Evolutionary conservation across 2,888 invertebrate species (phyloP).

Genomic region (Euphydryas editha): DNA sequence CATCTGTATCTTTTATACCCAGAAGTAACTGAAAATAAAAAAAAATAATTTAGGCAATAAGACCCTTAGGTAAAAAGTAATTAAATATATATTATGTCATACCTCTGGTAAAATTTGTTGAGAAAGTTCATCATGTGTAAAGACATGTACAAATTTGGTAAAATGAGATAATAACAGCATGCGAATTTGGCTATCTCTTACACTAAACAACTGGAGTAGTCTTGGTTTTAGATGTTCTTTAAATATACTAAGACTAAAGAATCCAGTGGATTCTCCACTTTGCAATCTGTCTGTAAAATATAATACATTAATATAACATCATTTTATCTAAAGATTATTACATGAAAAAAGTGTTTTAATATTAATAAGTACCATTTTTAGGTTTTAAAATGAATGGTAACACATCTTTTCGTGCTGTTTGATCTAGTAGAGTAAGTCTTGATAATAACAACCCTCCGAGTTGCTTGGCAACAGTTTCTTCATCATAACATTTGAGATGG

Average conservation of each 20-base stretch:
- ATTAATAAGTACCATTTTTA: slow-evolving; percentile 80
- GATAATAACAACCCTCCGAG: slow-evolving; percentile 90
- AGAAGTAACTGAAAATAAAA: slow-evolving; percentile 86
- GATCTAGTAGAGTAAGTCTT: slow-evolving; percentile 92
- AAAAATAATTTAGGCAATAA: neutral
- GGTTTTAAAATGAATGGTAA: slow-evolving; percentile 89
- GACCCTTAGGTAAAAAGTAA: neutral
- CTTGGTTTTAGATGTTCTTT: slow-evolving; percentile 90
- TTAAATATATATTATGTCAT: neutral
- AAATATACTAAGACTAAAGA: slow-evolving; percentile 88
- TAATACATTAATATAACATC: neutral
- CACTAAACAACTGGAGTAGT: slow-evolving; percentile 91
- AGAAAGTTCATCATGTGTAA: slow-evolving; percentile 90
- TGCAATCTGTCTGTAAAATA: slow-evolving; percentile 65
- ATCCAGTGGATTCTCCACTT: slow-evolving; percentile 77
- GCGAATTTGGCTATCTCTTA: slow-evolving; percentile 91
- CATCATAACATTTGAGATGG: slow-evolving; percentile 88
- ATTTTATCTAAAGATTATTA: neutral
- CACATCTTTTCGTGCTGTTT: slow-evolving; percentile 88
- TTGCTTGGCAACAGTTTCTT: slow-evolving; percentile 91
- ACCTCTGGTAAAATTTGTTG: slow-evolving; percentile 93
- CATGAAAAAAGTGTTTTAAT: neutral
- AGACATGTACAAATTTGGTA: slow-evolving; percentile 88
- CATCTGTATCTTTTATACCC: slow-evolving; percentile 94
- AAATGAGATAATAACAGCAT: slow-evolving; percentile 91